Base-by-base conservation (phyloP, 2,113 vertebrate species). In the Pseudorhombus dupliciocellatus region DNA sequence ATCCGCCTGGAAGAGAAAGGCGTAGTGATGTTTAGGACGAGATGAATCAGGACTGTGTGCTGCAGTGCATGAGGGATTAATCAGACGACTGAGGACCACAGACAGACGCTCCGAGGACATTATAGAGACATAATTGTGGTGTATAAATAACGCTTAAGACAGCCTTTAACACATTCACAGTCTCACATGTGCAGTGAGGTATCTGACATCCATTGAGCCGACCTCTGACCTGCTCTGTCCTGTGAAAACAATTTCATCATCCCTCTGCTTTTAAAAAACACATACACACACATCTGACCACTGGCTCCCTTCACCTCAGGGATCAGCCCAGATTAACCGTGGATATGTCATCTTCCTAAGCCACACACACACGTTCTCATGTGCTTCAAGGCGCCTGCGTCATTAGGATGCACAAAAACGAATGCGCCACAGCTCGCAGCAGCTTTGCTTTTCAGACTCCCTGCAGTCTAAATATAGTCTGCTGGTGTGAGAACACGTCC, bases 1-100 rank as follows among this genome's bases (percentile, higher is more conserved):
- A 98, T 18, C 97, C 97, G 84, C 97, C 97, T 98, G 90, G 3
- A 78, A 89, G 77, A 90, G 68, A 56, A 12, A 71, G 24, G 55
- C 31, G 16, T 4, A 0, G 4, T 4, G 28, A 22, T 76, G 7
- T 44, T 44, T 44, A 44, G 28, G 22, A 61, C 42, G 5, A 21
- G 10, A 46, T 18, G 51, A 11, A 52, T 48, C 40, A 16, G 26
- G 26, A 5, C 26, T 44, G 40, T 44, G 40, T 30, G 25, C 16
- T 9, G 28, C 62, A n/a, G 67, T 62, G 16, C 7, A 25, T 18
- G 11, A 30, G 20, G 16, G 2, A 55, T 46, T 57, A 1, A 31
- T 31, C 44, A 4, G 25, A 37, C 15, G 25, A n/a, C 26, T n/a
- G 12, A 15, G 25, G 11, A 22, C 18, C 55, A 51, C 22, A 16